These are phyloP conservation scores for Scolopax rusticola DNA, from an alignment of 2,797 vertebrate genomes.

Conservation along the genomic window DNA sequence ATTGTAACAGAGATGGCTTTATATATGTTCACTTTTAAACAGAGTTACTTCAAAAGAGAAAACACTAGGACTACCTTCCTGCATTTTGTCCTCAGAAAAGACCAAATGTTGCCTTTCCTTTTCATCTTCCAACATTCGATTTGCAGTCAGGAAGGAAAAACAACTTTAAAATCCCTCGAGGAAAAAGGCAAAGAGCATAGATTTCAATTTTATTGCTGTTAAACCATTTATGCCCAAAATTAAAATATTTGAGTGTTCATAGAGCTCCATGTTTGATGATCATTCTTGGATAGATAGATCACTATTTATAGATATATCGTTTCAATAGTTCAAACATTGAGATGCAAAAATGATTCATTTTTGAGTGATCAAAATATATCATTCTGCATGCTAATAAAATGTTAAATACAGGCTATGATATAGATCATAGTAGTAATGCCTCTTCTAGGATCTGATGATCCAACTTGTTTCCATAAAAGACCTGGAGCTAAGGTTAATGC, in stretches of 20 bases:
- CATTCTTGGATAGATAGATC: slow-evolving; percentile 52
- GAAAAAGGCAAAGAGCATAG: background rate
- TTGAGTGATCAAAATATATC: slow-evolving; percentile 37
- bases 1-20: background rate
- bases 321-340: slow-evolving; percentile 56
- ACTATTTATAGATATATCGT: slow-evolving; percentile 50
- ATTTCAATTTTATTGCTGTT: slow-evolving; percentile 41
- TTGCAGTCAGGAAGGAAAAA: background rate
- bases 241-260: slow-evolving; percentile 37
- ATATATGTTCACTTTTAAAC: background rate
- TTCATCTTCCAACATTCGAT: background rate
- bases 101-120: background rate
- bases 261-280: background rate
- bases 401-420: slow-evolving; percentile 52
- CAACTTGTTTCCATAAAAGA: slow-evolving; percentile 40
- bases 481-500: slow-evolving; percentile 58
- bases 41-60: background rate
- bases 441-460: slow-evolving; percentile 31
- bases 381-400: slow-evolving; percentile 60
- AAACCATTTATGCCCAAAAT: slow-evolving; percentile 37
- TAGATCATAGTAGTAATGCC: slow-evolving; percentile 25
- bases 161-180: background rate
- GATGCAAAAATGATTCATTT: slow-evolving; percentile 56
- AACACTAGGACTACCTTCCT: background rate
- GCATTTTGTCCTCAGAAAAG: background rate